Conservation (phyloP, 2,113 vertebrate genomes). For the Cyanistes caeruleus region DNA sequence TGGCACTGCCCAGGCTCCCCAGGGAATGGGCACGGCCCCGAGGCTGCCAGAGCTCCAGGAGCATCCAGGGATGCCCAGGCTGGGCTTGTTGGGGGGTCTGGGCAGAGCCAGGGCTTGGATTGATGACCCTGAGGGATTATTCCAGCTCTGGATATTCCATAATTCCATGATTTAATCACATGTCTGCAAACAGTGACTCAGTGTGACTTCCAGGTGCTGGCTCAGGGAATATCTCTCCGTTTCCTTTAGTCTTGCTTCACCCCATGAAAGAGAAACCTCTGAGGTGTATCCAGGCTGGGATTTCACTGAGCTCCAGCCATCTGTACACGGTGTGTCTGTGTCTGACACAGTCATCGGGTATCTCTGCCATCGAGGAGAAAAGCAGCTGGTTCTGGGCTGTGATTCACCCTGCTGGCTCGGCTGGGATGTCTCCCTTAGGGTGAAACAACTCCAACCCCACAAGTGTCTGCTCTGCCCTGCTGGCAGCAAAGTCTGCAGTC, state of each 20-base stretch:
- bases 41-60: not conserved
- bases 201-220: not conserved
- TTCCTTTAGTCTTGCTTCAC: not conserved
- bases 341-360: constrained; percentile 13
- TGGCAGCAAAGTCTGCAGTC: constrained; percentile 14
- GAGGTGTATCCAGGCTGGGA: not conserved
- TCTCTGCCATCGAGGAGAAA: not conserved
- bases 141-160: not conserved
- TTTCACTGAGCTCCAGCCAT: not conserved
- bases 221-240: not conserved
- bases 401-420: constrained; percentile 43
- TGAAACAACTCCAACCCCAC: not conserved
- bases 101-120: accelerated
- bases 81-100: not conserved
- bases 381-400: constrained; percentile 18
- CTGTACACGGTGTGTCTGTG: not conserved
- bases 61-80: not conserved
- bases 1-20: not conserved
- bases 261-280: not conserved
- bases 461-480: not conserved
- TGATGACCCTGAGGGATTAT: accelerated
- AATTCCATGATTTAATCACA: not conserved
- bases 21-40: not conserved
- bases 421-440: not conserved
- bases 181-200: not conserved